A percentile compares a stretch with the other conserved stretches of the same genome.
Evolutionary conservation across 2,888 invertebrate species (phyloP).

Genomic region (Spilarctia lutea): DNA sequence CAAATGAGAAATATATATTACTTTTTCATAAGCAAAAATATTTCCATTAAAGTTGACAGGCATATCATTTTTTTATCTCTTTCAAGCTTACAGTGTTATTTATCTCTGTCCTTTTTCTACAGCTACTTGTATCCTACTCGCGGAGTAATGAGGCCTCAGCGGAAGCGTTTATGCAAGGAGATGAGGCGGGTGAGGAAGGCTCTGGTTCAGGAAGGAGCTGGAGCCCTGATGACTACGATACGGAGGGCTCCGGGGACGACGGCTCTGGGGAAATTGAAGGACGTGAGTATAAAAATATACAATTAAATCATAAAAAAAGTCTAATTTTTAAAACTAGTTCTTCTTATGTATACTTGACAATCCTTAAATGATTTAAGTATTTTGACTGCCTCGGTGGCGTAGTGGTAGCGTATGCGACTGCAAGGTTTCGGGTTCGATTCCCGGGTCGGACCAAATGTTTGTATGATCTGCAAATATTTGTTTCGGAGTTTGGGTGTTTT

Average conservation of each 20-base stretch:
- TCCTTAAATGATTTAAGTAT: neutral
- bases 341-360: neutral
- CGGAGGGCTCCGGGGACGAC: conserved; percentile 79
- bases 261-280: conserved; percentile 75
- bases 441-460: too few relatives aligned
- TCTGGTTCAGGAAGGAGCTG: conserved; percentile 87
- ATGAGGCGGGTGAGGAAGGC: conserved; percentile 86
- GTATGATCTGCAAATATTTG: too few relatives aligned
- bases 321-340: neutral
- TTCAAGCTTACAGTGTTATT: neutral
- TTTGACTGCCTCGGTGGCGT: too few relatives aligned
- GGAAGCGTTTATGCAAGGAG: conserved; percentile 87
- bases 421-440: too few relatives aligned
- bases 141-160: conserved; percentile 67
- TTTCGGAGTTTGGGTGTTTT: too few relatives aligned
- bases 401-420: too few relatives aligned
- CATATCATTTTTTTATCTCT: neutral
- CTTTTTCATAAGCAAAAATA: too few relatives aligned
- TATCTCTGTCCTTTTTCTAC: conserved; percentile 24
- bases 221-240: conserved; percentile 81
- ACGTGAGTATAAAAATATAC: conserved; percentile 57
- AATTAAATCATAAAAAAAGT: too few relatives aligned
- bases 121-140: conserved; percentile 77
- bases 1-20: too few relatives aligned
- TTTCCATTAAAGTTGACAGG: neutral